Evolutionary conservation across 2,113 vertebrate genomes (phyloP).

Genomic region (Poeciliopsis turrubarensis): DNA sequence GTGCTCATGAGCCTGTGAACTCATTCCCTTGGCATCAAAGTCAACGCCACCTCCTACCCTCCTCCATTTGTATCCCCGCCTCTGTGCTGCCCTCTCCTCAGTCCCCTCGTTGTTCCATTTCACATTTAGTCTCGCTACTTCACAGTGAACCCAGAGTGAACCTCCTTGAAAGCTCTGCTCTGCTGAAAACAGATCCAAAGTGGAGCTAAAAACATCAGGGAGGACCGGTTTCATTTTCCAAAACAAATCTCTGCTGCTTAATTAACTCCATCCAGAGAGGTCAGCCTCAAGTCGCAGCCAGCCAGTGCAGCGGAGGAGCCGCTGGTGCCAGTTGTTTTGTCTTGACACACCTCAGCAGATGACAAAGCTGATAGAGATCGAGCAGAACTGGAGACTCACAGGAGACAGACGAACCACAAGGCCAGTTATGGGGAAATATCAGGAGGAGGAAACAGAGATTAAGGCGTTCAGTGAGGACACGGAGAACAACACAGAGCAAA

Average conservation of each 20-base stretch:
- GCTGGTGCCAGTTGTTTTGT: constrained; percentile 61
- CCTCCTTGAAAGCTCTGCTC: constrained; percentile 37
- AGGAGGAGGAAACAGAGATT: constrained; percentile 48
- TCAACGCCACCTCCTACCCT: constrained; percentile 44
- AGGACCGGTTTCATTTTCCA: constrained; percentile 53
- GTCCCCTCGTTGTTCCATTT: constrained; percentile 38
- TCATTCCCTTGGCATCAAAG: constrained; percentile 74
- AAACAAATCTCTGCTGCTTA: constrained; percentile 57
- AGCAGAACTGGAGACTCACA: constrained; percentile 46
- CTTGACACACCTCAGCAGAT: constrained; percentile 61
- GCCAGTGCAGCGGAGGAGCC: constrained; percentile 28
- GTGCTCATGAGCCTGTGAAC: constrained; percentile 77
- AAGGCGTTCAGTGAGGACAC: constrained; percentile 34
- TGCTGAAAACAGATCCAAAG: constrained; percentile 32
- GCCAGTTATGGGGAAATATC: constrained; percentile 39
- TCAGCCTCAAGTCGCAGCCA: constrained; percentile 53
- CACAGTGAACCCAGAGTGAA: constrained; percentile 35
- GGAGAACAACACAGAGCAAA: constrained; percentile 18
- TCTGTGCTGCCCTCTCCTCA: constrained; percentile 47
- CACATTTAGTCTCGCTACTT: constrained; percentile 28
- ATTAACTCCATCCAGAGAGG: constrained; percentile 45
- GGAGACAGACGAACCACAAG: constrained; percentile 42
- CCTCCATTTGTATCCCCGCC: constrained; percentile 52
- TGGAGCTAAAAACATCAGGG: constrained; percentile 43
- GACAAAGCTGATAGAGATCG: constrained; percentile 57